A percentile compares a stretch with the other conserved stretches of the same genome.
phyloP scores from a whole-genome alignment of 2,888 invertebrate species.

The Trisateles emortualis region DNA sequence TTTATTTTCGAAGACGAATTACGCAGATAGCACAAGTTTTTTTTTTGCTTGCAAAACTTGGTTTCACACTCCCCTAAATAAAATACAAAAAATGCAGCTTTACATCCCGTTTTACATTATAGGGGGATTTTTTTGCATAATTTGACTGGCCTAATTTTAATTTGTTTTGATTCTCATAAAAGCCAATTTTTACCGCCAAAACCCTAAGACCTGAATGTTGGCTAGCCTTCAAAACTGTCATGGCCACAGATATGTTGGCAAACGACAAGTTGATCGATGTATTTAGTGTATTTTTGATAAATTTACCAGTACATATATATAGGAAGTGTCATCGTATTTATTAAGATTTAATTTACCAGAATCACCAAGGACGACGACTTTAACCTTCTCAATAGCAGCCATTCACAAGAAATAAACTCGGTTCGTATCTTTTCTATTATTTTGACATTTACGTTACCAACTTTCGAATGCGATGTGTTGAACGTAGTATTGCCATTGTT shows the following conservation, averaged over 20 bases:
- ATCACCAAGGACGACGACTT: constrained; percentile 96
- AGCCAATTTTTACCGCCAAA: constrained; percentile 51
- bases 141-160: too few species aligned
- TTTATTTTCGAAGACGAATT: too few species aligned
- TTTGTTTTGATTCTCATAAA: neutral
- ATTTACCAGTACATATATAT: constrained; percentile 30
- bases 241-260: constrained; percentile 72
- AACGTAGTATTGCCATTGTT: constrained; percentile 22
- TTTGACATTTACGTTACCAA: constrained; percentile 61
- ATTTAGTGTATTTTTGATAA: constrained; percentile 41
- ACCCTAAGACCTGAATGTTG: constrained; percentile 55
- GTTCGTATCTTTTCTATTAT: constrained; percentile 67
- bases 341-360: constrained; percentile 88
- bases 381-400: constrained; percentile 95
- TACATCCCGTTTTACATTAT: too few species aligned
- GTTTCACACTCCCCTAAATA: too few species aligned
- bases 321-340: constrained; percentile 51
- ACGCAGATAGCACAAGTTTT: too few species aligned
- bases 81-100: too few species aligned
- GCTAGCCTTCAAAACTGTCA: constrained; percentile 68
- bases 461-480: constrained; percentile 18
- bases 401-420: constrained; percentile 76
- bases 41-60: too few species aligned
- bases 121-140: too few species aligned
- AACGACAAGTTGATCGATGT: constrained; percentile 56